Evolutionary conservation across 2,888 invertebrate species (phyloP).

Genomic region (Deilephila elpenor): DNA sequence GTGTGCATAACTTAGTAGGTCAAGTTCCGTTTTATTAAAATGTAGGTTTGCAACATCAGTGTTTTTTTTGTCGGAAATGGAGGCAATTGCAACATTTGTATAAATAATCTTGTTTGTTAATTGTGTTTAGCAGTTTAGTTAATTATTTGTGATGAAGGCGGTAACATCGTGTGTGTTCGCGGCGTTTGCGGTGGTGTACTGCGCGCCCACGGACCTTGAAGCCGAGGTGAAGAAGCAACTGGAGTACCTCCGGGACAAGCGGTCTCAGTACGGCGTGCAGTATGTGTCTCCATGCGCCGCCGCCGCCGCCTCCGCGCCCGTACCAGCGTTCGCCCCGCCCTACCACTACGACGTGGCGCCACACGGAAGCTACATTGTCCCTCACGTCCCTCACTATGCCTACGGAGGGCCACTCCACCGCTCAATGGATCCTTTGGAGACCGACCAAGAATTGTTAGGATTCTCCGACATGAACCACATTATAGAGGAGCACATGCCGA

Average conservation of each 20-base stretch:
- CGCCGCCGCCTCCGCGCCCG: constrained; percentile 51
- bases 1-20: constrained; percentile 61
- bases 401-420: constrained; percentile 59
- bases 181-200: constrained; percentile 44
- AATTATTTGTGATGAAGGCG: constrained; percentile 30
- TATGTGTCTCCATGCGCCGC: constrained; percentile 62
- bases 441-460: constrained; percentile 58
- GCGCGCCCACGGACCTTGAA: constrained; percentile 49
- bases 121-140: constrained; percentile 52
- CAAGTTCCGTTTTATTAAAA: constrained; percentile 50
- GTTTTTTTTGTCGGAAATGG: constrained; percentile 50
- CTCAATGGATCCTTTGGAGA: constrained; percentile 47
- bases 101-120: constrained; percentile 64
- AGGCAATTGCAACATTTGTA: constrained; percentile 50
- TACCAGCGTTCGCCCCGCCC: constrained; percentile 42
- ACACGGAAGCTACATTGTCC: constrained; percentile 43
- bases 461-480: constrained; percentile 65
- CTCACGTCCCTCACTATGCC: constrained; percentile 47
- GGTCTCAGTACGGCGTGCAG: constrained; percentile 51
- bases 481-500: constrained; percentile 57
- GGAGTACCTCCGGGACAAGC: constrained; percentile 52
- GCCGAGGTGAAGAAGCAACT: constrained; percentile 38
- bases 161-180: constrained; percentile 44
- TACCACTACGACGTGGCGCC: constrained; percentile 44
- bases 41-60: constrained; percentile 58